Evolutionary conservation across 2,113 vertebrate genomes (phyloP).

Genomic region (Crotalus viridis): DNA sequence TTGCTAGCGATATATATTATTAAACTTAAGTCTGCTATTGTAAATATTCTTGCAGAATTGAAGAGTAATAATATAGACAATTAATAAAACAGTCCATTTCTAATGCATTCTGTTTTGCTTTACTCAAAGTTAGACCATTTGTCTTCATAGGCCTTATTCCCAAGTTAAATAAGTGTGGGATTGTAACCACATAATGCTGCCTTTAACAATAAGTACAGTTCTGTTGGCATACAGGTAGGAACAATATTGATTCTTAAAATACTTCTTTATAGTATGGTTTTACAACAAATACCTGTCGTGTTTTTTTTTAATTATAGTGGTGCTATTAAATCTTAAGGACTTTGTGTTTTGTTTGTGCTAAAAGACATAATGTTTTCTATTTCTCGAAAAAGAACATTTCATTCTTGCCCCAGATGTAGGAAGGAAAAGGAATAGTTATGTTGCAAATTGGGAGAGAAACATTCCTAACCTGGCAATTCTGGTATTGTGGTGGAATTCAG

Average conservation of each 20-base stretch:
- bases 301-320: constrained; percentile 25
- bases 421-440: constrained; percentile 5
- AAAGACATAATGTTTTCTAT: constrained; percentile 20
- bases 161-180: neutral
- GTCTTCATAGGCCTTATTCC: neutral
- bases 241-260: constrained; percentile 25
- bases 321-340: constrained; percentile 38
- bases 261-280: constrained; percentile 48
- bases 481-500: neutral
- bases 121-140: neutral
- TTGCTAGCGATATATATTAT: neutral
- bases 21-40: constrained; percentile 1
- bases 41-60: neutral
- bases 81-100: neutral
- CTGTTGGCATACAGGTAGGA: neutral
- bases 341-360: neutral
- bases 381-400: constrained; percentile 32
- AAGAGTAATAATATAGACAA: neutral
- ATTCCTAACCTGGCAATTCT: constrained; percentile 28
- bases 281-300: neutral
- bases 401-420: neutral
- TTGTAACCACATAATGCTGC: neutral
- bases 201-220: neutral
- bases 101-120: neutral
- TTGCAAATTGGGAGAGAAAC: constrained; percentile 17